phyloP scores from a whole-genome alignment of 2,797 vertebrate species.

The Mormyrops attenuatus region DNA sequence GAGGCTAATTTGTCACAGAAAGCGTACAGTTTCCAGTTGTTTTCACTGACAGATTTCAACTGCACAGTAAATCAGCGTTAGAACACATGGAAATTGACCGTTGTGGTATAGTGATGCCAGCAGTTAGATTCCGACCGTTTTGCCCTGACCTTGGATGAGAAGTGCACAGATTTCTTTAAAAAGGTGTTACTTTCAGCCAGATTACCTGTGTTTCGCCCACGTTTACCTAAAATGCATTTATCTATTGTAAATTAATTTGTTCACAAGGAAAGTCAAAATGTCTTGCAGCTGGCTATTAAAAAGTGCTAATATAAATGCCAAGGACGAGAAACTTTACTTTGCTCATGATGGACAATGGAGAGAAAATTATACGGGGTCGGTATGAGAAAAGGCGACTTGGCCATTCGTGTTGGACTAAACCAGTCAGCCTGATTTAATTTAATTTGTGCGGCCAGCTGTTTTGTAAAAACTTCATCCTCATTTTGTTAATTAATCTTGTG shows the following conservation, averaged over 20 bases:
- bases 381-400: background rate
- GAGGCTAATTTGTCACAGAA: conserved; percentile 14
- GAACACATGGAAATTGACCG: background rate
- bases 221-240: background rate
- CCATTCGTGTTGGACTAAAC: background rate
- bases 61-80: background rate
- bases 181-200: background rate
- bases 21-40: background rate
- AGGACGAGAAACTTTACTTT: background rate
- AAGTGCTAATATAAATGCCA: background rate
- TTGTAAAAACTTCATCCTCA: background rate
- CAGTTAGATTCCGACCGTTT: background rate
- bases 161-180: background rate
- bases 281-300: background rate
- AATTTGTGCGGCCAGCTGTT: background rate
- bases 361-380: background rate
- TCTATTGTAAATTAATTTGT: background rate
- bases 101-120: background rate
- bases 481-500: background rate
- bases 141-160: background rate
- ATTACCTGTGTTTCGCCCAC: background rate
- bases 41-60: conserved; percentile 1
- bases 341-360: background rate
- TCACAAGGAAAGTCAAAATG: background rate
- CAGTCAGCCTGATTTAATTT: background rate